Evolutionary conservation across 2,888 invertebrate genomes (phyloP).

Genomic region (Zygaena filipendulae): DNA sequence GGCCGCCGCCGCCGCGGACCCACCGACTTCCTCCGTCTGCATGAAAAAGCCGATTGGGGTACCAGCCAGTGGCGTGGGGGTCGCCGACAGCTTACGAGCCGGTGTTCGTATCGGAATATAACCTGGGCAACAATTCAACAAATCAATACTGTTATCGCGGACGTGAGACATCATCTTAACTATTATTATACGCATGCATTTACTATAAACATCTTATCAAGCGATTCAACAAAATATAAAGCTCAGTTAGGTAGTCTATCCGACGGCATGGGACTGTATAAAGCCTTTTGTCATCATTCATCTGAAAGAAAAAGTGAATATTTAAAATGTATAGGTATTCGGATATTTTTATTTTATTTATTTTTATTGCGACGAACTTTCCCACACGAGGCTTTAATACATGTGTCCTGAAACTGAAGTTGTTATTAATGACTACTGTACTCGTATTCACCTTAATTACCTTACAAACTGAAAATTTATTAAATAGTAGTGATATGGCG

Average conservation of each 20-base stretch:
- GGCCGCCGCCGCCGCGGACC: slow-evolving; percentile 85
- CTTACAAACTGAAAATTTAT: slow-evolving; percentile 5
- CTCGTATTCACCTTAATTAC: slow-evolving; percentile 27
- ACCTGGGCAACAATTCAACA: slow-evolving; percentile 61
- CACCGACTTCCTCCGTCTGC: slow-evolving; percentile 87
- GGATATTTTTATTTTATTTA: too few species aligned
- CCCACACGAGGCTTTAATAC: too few species aligned
- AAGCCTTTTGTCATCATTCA: slow-evolving; percentile 56
- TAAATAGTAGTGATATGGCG: not conserved
- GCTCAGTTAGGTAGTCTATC: slow-evolving; percentile 41
- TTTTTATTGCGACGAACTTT: too few species aligned
- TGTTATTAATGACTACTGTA: slow-evolving; percentile 51
- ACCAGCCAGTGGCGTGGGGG: slow-evolving; percentile 95
- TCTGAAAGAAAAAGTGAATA: slow-evolving; percentile 62
- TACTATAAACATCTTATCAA: slow-evolving; percentile 16
- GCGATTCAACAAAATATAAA: slow-evolving; percentile 28
- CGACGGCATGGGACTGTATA: slow-evolving; percentile 51
- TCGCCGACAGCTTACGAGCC: slow-evolving; percentile 96
- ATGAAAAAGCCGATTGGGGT: slow-evolving; percentile 96
- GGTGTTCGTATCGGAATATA: slow-evolving; percentile 98
- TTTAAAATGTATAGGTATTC: slow-evolving; percentile 41
- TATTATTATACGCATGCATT: slow-evolving; percentile 11
- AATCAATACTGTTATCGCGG: slow-evolving; percentile 24
- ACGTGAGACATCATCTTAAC: too few species aligned
- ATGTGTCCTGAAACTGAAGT: slow-evolving; percentile 65